phyloP scores from a whole-genome alignment of 2,888 invertebrate genomes.

The Cheiracanthium punctorium region DNA sequence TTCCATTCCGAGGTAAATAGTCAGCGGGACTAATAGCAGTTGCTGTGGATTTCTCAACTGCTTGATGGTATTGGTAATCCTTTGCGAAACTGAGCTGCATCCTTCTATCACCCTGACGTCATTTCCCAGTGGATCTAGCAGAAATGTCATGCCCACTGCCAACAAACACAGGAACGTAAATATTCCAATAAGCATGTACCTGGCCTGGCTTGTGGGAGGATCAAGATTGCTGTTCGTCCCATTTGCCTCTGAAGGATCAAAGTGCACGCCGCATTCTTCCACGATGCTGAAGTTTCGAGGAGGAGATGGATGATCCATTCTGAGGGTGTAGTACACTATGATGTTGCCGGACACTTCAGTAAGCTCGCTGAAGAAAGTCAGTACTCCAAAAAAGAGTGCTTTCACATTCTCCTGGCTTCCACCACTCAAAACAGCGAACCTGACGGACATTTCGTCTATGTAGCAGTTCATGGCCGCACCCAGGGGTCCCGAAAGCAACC shows the following conservation, averaged over 20 bases:
- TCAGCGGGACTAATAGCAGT: constrained; percentile 93
- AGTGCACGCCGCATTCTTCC: constrained; percentile 18
- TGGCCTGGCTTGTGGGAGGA: constrained; percentile 88
- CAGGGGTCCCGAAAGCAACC: constrained; percentile 96
- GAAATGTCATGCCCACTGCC: constrained; percentile 88
- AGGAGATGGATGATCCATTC: constrained; percentile 17
- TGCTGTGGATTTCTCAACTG: constrained; percentile 91
- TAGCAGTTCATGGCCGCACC: constrained; percentile 88
- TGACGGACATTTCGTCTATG: constrained; percentile 54
- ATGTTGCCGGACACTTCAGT: constrained; percentile 97
- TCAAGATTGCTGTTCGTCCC: constrained; percentile 80
- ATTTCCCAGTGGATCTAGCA: constrained; percentile 89
- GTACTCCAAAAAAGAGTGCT: constrained; percentile 97
- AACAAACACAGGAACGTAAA: constrained; percentile 90
- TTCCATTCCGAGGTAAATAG: constrained; percentile 97
- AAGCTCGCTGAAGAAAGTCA: constrained; percentile 98
- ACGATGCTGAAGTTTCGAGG: not conserved
- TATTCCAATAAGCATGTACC: constrained; percentile 91
- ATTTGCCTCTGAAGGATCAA: not conserved
- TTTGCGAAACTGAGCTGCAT: constrained; percentile 68
- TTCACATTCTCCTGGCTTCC: constrained; percentile 84
- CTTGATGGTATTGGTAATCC: constrained; percentile 90
- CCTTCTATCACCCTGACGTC: constrained; percentile 26
- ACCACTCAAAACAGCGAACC: constrained; percentile 21
- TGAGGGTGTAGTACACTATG: constrained; percentile 83